phyloP scores from a whole-genome alignment of 2,888 invertebrate genomes.

The Campoplex nolae region DNA sequence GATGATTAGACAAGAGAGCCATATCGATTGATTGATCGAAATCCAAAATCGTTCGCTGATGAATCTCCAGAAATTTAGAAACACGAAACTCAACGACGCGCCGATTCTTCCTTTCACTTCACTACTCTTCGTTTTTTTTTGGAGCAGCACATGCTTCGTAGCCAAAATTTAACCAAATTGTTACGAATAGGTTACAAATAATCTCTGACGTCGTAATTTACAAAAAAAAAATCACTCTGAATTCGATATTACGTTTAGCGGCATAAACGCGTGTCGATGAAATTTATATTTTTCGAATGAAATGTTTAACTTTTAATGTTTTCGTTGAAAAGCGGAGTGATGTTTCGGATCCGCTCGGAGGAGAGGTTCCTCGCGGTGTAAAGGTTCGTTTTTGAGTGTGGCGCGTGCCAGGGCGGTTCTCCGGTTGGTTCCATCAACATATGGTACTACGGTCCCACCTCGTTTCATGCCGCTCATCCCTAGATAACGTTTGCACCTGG shows the following conservation, averaged over 20 bases:
- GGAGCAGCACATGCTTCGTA: constrained; percentile 37
- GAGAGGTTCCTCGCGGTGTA: constrained; percentile 75
- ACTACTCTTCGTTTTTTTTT: constrained; percentile 48
- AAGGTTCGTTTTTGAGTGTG: constrained; percentile 82
- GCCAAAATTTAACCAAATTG: neutral
- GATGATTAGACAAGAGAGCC: constrained; percentile 81
- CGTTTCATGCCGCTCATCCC: constrained; percentile 81
- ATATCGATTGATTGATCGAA: constrained; percentile 67
- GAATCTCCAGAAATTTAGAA: neutral
- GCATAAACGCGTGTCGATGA: neutral
- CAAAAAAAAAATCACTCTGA: neutral
- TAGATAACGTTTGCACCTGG: constrained; percentile 80
- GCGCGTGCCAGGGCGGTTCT: constrained; percentile 82
- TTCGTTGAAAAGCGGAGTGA: neutral
- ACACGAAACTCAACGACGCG: neutral
- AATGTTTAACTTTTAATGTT: constrained; percentile 19
- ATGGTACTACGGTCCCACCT: constrained; percentile 80
- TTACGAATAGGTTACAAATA: neutral
- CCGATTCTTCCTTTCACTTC: constrained; percentile 21
- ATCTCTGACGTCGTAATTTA: too few relatives aligned
- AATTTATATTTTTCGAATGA: neutral
- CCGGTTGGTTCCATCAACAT: constrained; percentile 80
- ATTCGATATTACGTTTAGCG: neutral
- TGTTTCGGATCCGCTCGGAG: constrained; percentile 26
- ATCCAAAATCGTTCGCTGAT: neutral